Percentiles rank a stretch among this genome's conserved stretches.
Evolutionary conservation across 2,888 invertebrate genomes (phyloP).

Genomic region (Blomia tropicalis): DNA sequence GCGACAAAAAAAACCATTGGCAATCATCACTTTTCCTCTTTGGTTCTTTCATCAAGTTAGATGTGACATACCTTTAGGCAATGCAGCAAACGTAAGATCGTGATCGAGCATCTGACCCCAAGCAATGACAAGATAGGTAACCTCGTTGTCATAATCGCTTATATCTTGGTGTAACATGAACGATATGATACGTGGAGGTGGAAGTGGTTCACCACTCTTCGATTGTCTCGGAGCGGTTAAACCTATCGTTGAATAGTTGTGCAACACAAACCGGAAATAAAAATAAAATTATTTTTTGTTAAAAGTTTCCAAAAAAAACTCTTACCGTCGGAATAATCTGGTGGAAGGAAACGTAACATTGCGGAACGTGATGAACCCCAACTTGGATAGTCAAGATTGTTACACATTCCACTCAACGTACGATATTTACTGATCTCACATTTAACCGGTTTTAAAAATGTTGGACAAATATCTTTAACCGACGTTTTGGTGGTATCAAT

Average conservation of each 20-base stretch:
- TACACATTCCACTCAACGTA: constrained; percentile 36
- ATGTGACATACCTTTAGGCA: constrained; percentile 29
- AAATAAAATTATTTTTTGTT: neutral
- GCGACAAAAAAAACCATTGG: too few species aligned
- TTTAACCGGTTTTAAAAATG: constrained; percentile 33
- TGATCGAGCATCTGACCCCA: constrained; percentile 80
- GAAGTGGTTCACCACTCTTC: constrained; percentile 41
- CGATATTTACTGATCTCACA: constrained; percentile 35
- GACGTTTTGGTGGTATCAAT: constrained; percentile 36
- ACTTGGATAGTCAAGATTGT: constrained; percentile 37
- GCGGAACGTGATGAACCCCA: constrained; percentile 36
- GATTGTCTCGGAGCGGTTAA: constrained; percentile 30
- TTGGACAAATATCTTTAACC: constrained; percentile 35
- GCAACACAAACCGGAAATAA: neutral
- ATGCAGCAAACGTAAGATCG: constrained; percentile 66
- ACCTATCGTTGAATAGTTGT: constrained; percentile 28
- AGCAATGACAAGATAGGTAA: constrained; percentile 74
- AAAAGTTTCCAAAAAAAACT: neutral
- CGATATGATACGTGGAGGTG: constrained; percentile 53
- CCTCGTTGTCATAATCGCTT: constrained; percentile 76
- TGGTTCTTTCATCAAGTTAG: too few species aligned
- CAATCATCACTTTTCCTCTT: too few species aligned
- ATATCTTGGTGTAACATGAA: constrained; percentile 47
- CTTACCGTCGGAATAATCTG: constrained; percentile 32
- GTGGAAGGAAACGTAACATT: constrained; percentile 32